These are phyloP conservation scores for Himalopsyche kuldschensis DNA, from an alignment of 2,888 invertebrate genomes.

Conservation along the genomic window DNA sequence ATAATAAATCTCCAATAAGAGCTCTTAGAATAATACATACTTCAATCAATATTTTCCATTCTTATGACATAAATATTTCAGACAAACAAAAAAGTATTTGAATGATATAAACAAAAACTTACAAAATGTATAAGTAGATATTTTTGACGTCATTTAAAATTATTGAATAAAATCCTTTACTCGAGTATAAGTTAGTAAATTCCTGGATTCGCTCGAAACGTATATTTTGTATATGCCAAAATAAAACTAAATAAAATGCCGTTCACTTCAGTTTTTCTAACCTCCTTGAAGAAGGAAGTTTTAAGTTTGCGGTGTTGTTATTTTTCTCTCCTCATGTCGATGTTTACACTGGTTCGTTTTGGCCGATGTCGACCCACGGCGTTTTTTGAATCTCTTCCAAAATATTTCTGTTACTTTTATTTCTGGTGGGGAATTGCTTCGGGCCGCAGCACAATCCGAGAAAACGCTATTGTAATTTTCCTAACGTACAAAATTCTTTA, in stretches of 20 bases:
- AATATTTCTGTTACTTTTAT: background rate
- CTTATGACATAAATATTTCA: no score
- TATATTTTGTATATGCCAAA: background rate
- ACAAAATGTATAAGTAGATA: no score
- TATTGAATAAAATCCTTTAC: no score
- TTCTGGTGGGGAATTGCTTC: background rate
- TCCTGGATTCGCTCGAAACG: no score
- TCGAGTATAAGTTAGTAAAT: no score
- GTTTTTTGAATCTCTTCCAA: background rate
- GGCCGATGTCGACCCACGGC: background rate
- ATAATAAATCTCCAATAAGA: no score
- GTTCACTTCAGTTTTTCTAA: background rate
- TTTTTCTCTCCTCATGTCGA: background rate
- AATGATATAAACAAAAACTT: no score
- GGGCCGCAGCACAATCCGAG: background rate
- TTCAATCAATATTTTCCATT: no score
- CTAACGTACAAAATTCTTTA: background rate
- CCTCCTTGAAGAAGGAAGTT: background rate
- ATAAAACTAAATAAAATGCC: background rate
- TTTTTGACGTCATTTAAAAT: no score
- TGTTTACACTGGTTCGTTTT: background rate
- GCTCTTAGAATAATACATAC: no score
- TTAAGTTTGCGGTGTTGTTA: background rate
- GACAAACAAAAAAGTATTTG: no score
- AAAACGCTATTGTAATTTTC: background rate